phyloP scores from a whole-genome alignment of 2,888 invertebrate species.

The Morpho helenor region DNA sequence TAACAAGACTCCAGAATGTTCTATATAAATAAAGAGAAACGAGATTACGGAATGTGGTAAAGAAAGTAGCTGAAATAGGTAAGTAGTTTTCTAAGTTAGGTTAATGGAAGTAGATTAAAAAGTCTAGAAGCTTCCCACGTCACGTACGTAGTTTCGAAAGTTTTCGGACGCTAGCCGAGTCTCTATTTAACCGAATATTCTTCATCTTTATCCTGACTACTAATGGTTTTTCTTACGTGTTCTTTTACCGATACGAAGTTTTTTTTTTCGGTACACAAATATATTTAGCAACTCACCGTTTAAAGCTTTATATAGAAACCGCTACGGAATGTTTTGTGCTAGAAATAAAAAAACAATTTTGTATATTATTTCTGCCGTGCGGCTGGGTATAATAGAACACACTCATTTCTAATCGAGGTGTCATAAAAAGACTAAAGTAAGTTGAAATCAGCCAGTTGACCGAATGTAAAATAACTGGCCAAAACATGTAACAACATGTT shows the following conservation, averaged over 20 bases:
- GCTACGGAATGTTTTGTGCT: no score
- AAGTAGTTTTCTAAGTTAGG: slow-evolving; percentile 26
- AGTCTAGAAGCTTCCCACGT: slow-evolving; percentile 23
- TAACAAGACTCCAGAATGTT: background rate
- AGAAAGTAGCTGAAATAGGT: slow-evolving; percentile 17
- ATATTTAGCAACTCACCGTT: no score
- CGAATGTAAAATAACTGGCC: no score
- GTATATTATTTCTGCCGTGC: no score
- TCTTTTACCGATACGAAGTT: background rate
- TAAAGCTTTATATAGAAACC: no score
- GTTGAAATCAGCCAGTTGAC: no score
- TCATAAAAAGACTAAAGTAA: no score
- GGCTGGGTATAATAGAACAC: no score
- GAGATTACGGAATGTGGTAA: slow-evolving; percentile 22
- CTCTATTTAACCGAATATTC: slow-evolving; percentile 8
- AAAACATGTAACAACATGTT: no score
- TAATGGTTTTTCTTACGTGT: slow-evolving; percentile 5
- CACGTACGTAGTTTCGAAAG: slow-evolving; percentile 19
- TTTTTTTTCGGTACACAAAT: no score
- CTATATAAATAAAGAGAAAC: background rate
- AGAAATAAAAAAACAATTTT: no score
- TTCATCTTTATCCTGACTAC: slow-evolving; percentile 9
- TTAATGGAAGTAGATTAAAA: slow-evolving; percentile 29
- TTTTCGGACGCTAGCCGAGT: slow-evolving; percentile 11
- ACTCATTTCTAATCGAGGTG: no score